Base-by-base conservation (phyloP, 2,797 vertebrate genomes). In the Perodicticus potto region DNA sequence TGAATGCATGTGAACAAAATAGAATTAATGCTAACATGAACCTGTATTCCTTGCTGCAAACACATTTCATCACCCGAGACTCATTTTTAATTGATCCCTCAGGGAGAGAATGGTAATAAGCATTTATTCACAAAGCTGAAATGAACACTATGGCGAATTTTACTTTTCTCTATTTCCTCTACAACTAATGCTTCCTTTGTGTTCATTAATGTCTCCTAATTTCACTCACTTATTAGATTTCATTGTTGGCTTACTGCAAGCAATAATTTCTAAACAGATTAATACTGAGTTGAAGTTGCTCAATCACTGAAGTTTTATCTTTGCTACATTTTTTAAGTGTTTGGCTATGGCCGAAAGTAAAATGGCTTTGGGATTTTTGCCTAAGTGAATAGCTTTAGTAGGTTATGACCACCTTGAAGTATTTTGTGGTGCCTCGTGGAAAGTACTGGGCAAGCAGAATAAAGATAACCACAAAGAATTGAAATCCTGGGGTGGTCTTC, bases 141-240 rank as follows among this genome's bases (percentile, higher is more conserved):
- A 90, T 63, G 16, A 95, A 89, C 49, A 63, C 3, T 83, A n/a
- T 69, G 67, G 72, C 63, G 97, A 96, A 96, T 96, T 25, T 76
- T 49, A 74, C 14, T 77, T 59, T 92, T 95, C 5, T 11, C 2
- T 96, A 85, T 25, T 98, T 74, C 83, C 94, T 97, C 76, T 59
- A 65, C 11, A 96, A 77, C 34, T 96, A 94, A 97, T 37, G 94
- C n/a, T 96, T 97, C 49, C 93, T 73, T 25, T 76, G 87, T 96
- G 94, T 77, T 97, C 93, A 88, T 63, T 97, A 94, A 96, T 89
- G 94, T 89, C 45, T 97, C 92, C 73, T 89, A 32, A 78, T 97
- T 97, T 97, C 67, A 98, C 97, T 97, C 97, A 91, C 97, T 97
- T 97, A 92, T 95, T 96, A 97, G 67, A 89, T 96, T 95, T 97